Conservation (phyloP, 2,113 vertebrate genomes). For the Cavia aperea region DNA sequence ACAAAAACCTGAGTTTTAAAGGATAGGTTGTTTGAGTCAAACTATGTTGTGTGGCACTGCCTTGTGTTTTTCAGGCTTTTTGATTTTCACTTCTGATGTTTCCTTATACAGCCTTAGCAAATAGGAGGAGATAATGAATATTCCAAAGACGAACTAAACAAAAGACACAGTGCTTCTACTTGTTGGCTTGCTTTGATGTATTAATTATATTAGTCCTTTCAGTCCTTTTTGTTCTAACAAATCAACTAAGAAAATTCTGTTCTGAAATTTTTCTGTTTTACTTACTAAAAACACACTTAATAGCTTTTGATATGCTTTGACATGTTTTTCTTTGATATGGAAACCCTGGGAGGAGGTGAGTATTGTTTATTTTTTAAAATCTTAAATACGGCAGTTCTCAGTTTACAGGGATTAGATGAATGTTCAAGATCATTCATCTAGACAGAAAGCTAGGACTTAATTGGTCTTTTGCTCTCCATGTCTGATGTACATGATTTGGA, state of each 20-base stretch:
- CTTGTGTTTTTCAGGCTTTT: neutral
- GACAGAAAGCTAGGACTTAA: neutral
- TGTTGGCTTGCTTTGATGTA: neutral
- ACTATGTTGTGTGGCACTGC: neutral
- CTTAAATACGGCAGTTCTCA: neutral
- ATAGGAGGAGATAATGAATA: neutral
- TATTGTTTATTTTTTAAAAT: neutral
- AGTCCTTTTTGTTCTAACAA: neutral
- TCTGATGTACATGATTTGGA: neutral
- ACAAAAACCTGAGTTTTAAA: constrained; percentile 3
- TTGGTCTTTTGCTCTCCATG: neutral
- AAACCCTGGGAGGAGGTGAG: neutral
- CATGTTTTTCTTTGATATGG: constrained; percentile 13
- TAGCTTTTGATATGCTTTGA: neutral
- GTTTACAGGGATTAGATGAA: neutral
- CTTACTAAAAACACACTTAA: neutral
- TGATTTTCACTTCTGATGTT: neutral
- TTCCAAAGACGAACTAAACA: neutral
- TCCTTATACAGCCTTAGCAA: neutral
- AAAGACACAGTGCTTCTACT: neutral
- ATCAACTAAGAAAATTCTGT: neutral
- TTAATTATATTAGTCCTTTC: constrained; percentile 1
- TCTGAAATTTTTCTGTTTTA: constrained; percentile 21
- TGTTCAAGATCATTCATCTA: neutral
- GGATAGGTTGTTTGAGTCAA: neutral